Evolutionary conservation across 2,797 vertebrate species (phyloP), one percentile per base, ranked within the genome.

Genomic region (Poecilia gillii): DNA sequence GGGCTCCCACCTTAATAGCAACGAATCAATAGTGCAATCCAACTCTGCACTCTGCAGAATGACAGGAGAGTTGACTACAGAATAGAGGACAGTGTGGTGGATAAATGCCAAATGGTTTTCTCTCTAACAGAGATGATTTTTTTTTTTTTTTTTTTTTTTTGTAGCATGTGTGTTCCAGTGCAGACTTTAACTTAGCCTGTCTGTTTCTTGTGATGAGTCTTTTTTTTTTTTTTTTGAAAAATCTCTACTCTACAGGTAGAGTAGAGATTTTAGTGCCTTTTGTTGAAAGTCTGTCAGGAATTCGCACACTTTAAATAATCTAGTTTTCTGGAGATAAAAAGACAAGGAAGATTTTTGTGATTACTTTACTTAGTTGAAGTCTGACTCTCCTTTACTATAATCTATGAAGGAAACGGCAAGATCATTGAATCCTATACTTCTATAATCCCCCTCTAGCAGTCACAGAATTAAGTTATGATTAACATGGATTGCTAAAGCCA

Each of bases 1-100:
- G 82, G 57, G 87, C 80, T 91, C 90, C 85, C 20, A 77, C 87
- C 83, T 77, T 92, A 88, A 91, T 90, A 89, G 85, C 88, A 46
- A 73, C 41, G 77, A 91, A 92, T 94, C 92, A 71, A 93, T 92
- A 85, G 74, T 74, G 77, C 36, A 68, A 73, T 79, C 84, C 84
- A 62, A 68, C 51, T 74, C 83, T 76, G 84, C 78, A 68, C 51
- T 74, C 82, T 76, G 84, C 78, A 83, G 84, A 81, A 79, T 87
- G 84, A 89, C 88, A 74, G 82, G 73, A 55, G 3, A 80, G 62
- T 80, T 78, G 72, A 14, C 82, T 64, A 85, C 73, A 77, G 78
- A 80, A 73, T 31, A 28, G 71, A 84, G 77, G 84, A 85, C 79
- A 84, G 25, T 68, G 53, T 70, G 72, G 71, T 87, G 85, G 84